Conservation (phyloP, 2,113 vertebrate species). For the Amphiprion percula region DNA sequence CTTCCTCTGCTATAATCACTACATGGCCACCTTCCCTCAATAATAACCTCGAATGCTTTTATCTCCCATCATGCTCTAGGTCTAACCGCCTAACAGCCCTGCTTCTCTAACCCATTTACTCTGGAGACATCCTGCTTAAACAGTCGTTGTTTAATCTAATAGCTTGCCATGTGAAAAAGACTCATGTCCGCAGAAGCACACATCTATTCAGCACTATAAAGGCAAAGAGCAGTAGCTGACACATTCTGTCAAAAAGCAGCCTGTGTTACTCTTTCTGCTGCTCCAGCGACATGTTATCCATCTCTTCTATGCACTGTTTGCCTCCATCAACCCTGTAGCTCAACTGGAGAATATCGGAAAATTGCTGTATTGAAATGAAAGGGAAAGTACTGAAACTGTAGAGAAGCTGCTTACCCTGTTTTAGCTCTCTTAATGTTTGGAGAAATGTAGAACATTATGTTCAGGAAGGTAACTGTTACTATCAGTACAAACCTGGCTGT, state of each 20-base stretch:
- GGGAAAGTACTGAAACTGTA: too few species aligned
- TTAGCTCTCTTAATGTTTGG: neutral
- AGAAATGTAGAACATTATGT: neutral
- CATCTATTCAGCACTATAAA: conserved; percentile 1
- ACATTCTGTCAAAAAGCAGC: neutral
- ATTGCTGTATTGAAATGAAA: neutral
- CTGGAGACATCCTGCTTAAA: conserved; percentile 26
- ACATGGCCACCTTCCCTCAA: neutral
- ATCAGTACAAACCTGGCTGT: neutral
- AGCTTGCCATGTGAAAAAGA: conserved; percentile 8
- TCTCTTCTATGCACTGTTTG: conserved; percentile 2
- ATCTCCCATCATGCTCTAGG: conserved; percentile 20
- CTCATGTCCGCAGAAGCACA: conserved; percentile 8
- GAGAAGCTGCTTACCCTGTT: too few species aligned
- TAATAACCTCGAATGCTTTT: neutral
- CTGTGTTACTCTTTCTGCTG: conserved; percentile 9
- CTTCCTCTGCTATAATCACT: too few species aligned
- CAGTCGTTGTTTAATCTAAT: conserved; percentile 35
- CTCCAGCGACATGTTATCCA: neutral
- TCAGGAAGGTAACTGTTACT: neutral
- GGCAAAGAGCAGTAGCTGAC: conserved; percentile 24
- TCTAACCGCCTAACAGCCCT: neutral
- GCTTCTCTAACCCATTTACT: conserved; percentile 5
- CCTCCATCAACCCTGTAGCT: neutral
- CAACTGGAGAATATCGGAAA: neutral